phyloP scores from a whole-genome alignment of 2,888 invertebrate genomes.

The Nomada fabriciana region DNA sequence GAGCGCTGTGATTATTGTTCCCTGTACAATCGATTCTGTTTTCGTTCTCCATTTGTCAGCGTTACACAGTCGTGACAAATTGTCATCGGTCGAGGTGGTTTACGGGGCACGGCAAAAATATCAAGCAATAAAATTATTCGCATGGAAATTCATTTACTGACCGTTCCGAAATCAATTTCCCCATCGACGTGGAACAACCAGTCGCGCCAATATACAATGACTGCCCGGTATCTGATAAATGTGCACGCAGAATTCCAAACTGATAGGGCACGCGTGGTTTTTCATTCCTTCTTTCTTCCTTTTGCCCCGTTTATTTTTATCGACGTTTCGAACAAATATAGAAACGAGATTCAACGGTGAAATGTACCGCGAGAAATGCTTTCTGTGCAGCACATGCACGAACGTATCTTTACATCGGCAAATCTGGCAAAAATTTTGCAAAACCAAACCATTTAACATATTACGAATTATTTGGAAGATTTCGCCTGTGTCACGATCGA shows the following conservation, averaged over 20 bases:
- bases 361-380: not conserved
- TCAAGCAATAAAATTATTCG: constrained; percentile 38
- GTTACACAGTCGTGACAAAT: constrained; percentile 2
- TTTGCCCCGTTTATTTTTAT: not conserved
- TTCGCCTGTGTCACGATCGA: too few relatives aligned
- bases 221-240: constrained; percentile 39
- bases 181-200: constrained; percentile 31
- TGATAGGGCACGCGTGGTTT: constrained; percentile 13
- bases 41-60: too few relatives aligned
- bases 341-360: too few relatives aligned
- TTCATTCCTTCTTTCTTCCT: not conserved
- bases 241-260: not conserved
- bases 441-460: too few relatives aligned
- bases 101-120: constrained; percentile 6
- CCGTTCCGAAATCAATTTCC: constrained; percentile 41
- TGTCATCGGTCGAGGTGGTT: constrained; percentile 10
- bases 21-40: too few relatives aligned
- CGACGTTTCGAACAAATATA: not conserved
- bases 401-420: too few relatives aligned
- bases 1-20: too few relatives aligned
- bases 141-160: constrained; percentile 38
- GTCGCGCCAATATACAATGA: constrained; percentile 33
- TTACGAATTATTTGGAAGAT: too few relatives aligned
- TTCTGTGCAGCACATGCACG: too few relatives aligned
- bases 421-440: too few relatives aligned